Percentiles rank a stretch among this genome's conserved stretches.
Conservation (phyloP, 2,113 vertebrate species). For the Thymallus thymallus region DNA sequence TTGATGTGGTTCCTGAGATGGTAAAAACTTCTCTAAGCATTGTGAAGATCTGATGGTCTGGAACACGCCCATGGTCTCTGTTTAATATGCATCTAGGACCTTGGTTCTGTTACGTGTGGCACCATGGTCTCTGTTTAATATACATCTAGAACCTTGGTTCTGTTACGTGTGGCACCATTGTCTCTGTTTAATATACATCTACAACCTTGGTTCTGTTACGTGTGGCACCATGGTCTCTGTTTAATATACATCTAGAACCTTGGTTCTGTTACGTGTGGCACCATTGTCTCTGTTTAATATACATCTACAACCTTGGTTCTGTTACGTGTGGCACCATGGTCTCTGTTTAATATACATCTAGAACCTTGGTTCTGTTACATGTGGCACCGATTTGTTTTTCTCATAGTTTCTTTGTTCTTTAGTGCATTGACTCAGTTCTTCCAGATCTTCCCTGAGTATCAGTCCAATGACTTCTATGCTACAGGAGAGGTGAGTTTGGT, state of each 20-base stretch:
- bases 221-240: too few species aligned
- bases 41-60: too few species aligned
- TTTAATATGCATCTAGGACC: not conserved
- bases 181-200: too few species aligned
- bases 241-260: not conserved
- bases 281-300: too few species aligned
- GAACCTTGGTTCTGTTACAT: not conserved
- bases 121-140: too few species aligned
- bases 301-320: not conserved
- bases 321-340: not conserved
- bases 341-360: too few species aligned
- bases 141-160: not conserved
- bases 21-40: not conserved
- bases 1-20: not conserved
- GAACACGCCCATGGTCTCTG: not conserved
- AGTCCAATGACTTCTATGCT: constrained; percentile 81
- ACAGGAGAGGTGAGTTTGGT: constrained; percentile 77
- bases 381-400: not conserved
- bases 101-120: not conserved
- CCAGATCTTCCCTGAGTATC: constrained; percentile 82
- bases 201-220: not conserved
- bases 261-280: not conserved
- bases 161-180: not conserved
- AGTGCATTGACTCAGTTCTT: constrained; percentile 82
- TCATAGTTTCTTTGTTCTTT: constrained; percentile 10